Evolutionary conservation across 2,113 vertebrate species (phyloP).

Genomic region (Microcebus jonahi): DNA sequence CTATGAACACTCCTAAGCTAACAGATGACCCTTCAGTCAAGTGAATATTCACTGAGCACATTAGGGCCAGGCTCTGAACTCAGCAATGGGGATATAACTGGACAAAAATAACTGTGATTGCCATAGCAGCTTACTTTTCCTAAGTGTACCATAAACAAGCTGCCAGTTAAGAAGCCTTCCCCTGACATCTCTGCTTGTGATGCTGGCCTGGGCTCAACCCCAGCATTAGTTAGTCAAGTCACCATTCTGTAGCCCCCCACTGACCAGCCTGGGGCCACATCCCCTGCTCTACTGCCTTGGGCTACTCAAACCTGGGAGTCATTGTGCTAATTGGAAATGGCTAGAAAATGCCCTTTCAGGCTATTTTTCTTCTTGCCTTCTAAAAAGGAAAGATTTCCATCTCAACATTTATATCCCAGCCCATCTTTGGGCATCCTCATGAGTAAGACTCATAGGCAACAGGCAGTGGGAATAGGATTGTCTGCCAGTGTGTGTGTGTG

Average conservation of each 20-base stretch:
- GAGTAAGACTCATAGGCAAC: background rate
- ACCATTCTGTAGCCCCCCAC: background rate
- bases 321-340: background rate
- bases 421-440: background rate
- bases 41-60: background rate
- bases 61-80: background rate
- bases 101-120: background rate
- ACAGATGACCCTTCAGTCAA: background rate
- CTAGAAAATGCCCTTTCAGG: background rate
- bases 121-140: background rate
- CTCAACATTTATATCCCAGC: background rate
- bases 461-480: background rate
- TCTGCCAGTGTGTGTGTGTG: background rate
- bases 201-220: background rate
- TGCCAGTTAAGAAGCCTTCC: background rate
- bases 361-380: background rate
- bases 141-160: background rate
- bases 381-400: conserved; percentile 34
- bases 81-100: background rate
- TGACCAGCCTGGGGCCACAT: background rate
- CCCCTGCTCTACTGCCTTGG: background rate
- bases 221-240: background rate
- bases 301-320: background rate
- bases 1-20: background rate
- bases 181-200: background rate